Base-by-base conservation (phyloP, 2,797 vertebrate species). In the Tachyglossus aculeatus region DNA sequence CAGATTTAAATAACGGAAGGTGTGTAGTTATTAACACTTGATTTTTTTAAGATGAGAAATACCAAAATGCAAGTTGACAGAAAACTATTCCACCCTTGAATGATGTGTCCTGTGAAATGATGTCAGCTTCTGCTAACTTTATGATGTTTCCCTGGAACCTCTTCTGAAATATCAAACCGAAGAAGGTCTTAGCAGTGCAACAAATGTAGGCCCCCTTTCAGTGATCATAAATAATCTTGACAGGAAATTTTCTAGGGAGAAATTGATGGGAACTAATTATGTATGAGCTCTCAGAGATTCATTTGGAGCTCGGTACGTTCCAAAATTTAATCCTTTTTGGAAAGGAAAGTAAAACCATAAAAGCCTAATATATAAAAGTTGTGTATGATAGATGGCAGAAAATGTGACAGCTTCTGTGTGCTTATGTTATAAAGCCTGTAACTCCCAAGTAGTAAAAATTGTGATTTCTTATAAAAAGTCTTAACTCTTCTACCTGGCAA, bases 201-300 rank as follows among this genome's bases (percentile, higher is more conserved):
- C 25, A n/a, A 55, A 50, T 44, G 56, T 70, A 37, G 41, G 12
- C 18, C 60, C 48, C 13, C 68, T 52, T 53, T 64, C 67, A 31
- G 9, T 56, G 54, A 24, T 38, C 24, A 5, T 45, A 68, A 70
- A 51, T 37, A 67, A 74, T 70, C 60, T 53, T 62, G 57, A 39
- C 29, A 68, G 59, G 62, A 73, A 24, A 38, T 41, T 71, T 78
- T 76, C 7, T 6, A 33, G 21, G 52, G 36, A 73, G 61, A 71
- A 75, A 61, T 76, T 36, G 54, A 59, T 65, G 70, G 65, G 24
- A 50, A 14, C 15, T 66, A 50, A 60, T 68, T 76, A 56, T 71
- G 58, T 82, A 4, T 64, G 51, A 37, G 48, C 66, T 7, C 34
- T 79, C 33, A 25, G 43, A 47, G 67, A 43, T 67, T 53, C 27